Base-by-base conservation (phyloP, 2,888 invertebrate species). In the Ommatoiulus sabulosus region DNA sequence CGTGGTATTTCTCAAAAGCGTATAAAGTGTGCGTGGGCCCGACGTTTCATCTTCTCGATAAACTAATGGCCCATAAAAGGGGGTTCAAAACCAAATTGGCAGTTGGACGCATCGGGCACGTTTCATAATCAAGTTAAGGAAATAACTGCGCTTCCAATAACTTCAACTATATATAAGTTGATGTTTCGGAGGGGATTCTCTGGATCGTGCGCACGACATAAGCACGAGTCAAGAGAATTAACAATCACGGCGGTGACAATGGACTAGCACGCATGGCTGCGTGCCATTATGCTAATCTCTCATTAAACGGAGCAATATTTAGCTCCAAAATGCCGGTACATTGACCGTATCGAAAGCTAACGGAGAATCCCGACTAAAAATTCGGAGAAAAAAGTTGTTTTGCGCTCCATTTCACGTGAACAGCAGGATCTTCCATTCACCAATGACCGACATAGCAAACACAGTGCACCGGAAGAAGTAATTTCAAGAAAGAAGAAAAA, bases 21-120 rank as follows among this genome's bases (percentile, higher is more conserved):
- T 35, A 24, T 35, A 80, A 8, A 35, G 80, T 15, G 35, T 80
- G 35, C 35, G 15, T 35, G 80, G 80, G 80, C 80, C 35, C 35
- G 35, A 80, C 8, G 80, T 80, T 80, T 80, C 80, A 80, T 80
- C 80, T 80, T 80, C 80, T 80, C 24, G 35, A 80, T 80, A 35
- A 80, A 80, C 80, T 80, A 80, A 80, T 80, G 80, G 80, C 35
- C 80, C 80, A 80, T 80, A 80, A 80, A 80, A 80, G 80, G 35
- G 80, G 80, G 80, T 80, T 80, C 80, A 80, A 80, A 80, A 80
- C 80, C 80, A 80, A 80, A 80, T 80, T 80, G 80, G 80, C 80
- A 80, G 80, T 80, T 80, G 80, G 80, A 80, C 80, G 80, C 80
- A 80, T 80, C 80, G 35, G 35, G 80, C 80, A 80, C 80, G 80